Conservation (phyloP, 1,140 invertebrate genomes). For the Patella vulgata region DNA sequence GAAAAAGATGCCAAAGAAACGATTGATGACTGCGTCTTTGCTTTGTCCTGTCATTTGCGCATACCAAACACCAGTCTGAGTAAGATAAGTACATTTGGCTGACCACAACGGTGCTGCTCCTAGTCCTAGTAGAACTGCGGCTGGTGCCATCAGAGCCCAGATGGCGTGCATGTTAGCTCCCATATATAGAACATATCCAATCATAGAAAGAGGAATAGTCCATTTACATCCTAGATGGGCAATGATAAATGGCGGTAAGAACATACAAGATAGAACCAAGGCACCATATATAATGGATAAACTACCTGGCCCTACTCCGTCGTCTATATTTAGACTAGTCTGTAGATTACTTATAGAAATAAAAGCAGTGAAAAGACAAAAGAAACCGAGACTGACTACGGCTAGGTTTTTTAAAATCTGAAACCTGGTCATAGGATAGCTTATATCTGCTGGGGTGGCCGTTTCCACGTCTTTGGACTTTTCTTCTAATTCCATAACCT, state of each 20-base stretch:
- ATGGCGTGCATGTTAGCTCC: conserved; percentile 84
- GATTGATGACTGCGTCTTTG: conserved; percentile 88
- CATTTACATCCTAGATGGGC: conserved; percentile 89
- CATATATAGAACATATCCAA: conserved; percentile 94
- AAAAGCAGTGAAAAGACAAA: conserved; percentile 38
- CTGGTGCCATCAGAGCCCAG: conserved; percentile 74
- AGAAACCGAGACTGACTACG: conserved; percentile 36
- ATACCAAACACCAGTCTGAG: conserved; percentile 86
- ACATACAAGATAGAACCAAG: conserved; percentile 88
- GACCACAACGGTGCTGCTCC: conserved; percentile 97
- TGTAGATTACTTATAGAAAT: conserved; percentile 32
- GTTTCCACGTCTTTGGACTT: no score
- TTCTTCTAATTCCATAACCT: no score
- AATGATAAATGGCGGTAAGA: conserved; percentile 78
- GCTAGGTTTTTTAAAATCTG: conserved; percentile 35
- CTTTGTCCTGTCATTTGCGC: conserved; percentile 70
- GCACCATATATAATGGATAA: conserved; percentile 87
- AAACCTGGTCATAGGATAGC: conserved; percentile 4
- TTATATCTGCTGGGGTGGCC: background rate
- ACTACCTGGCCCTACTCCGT: conserved; percentile 24
- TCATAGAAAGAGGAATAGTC: conserved; percentile 90
- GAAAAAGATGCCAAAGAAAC: conserved; percentile 99
- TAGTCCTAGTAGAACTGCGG: conserved; percentile 84
- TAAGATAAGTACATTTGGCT: conserved; percentile 94
- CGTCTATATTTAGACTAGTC: conserved; percentile 35